phyloP scores from a whole-genome alignment of 2,113 vertebrate species.

The Nothobranchius kuhntae region DNA sequence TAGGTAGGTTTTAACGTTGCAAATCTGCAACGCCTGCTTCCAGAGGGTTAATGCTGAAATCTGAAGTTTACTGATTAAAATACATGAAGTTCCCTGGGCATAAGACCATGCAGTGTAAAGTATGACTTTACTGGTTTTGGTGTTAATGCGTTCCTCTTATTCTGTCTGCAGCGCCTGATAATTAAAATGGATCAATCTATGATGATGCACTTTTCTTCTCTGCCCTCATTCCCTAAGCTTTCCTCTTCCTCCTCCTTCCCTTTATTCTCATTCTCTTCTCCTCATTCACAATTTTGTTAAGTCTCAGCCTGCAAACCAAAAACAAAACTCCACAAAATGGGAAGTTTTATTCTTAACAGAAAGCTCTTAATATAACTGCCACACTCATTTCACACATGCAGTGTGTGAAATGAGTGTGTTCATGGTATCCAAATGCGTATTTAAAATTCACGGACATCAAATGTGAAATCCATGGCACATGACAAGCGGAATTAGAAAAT shows the following conservation, averaged over 20 bases:
- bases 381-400: no score
- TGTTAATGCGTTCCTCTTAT: slow-evolving; percentile 27
- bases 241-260: slow-evolving; percentile 29
- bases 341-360: background rate
- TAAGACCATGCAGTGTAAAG: background rate
- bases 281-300: slow-evolving; percentile 65
- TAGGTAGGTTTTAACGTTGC: no score
- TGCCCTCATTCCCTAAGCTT: slow-evolving; percentile 50
- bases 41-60: no score
- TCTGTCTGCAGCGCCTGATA: slow-evolving; percentile 31
- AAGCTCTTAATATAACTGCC: background rate
- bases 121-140: background rate
- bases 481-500: no score
- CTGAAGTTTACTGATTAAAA: no score
- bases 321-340: slow-evolving; percentile 11
- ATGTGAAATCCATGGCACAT: no score
- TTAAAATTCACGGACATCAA: no score
- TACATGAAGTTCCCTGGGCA: background rate
- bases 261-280: slow-evolving; percentile 46
- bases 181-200: slow-evolving; percentile 40
- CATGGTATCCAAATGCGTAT: no score
- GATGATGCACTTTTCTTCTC: slow-evolving; percentile 64
- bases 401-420: no score
- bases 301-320: slow-evolving; percentile 23
- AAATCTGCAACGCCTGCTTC: no score